Percentiles rank a stretch among this genome's conserved stretches.
These are phyloP conservation scores for Strix aluco DNA, from an alignment of 2,113 vertebrate genomes.

Conservation along the genomic window DNA sequence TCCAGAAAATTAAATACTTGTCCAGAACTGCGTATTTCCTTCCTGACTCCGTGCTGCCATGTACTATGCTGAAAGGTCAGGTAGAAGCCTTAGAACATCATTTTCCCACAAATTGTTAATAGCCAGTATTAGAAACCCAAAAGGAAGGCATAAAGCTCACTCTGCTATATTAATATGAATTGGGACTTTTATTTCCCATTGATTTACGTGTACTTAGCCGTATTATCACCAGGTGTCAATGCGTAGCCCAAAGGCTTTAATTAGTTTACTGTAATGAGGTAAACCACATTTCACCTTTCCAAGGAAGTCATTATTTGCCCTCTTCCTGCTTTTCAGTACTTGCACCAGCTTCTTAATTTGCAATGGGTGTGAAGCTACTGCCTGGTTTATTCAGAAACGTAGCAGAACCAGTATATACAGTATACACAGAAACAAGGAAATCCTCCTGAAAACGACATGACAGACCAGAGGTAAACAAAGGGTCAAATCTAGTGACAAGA, in stretches of 20 bases:
- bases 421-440: neutral
- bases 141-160: neutral
- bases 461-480: neutral
- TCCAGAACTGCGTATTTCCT: neutral
- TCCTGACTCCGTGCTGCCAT: neutral
- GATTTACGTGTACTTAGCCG: neutral
- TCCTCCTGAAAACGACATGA: neutral
- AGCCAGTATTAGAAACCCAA: neutral
- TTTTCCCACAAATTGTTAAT: neutral
- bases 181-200: neutral
- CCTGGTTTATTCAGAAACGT: neutral
- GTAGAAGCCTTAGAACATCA: rapidly evolving
- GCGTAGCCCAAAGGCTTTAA: slow-evolving; percentile 43
- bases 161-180: neutral
- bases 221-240: neutral
- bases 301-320: slow-evolving; percentile 43
- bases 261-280: slow-evolving; percentile 52
- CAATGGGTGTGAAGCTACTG: neutral
- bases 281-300: slow-evolving; percentile 30
- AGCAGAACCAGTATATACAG: neutral
- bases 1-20: neutral
- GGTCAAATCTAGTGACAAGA: neutral
- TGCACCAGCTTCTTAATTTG: neutral
- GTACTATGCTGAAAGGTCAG: neutral
- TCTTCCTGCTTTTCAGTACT: neutral